phyloP scores from a whole-genome alignment of 2,797 vertebrate species.

The Nannoperca australis region DNA sequence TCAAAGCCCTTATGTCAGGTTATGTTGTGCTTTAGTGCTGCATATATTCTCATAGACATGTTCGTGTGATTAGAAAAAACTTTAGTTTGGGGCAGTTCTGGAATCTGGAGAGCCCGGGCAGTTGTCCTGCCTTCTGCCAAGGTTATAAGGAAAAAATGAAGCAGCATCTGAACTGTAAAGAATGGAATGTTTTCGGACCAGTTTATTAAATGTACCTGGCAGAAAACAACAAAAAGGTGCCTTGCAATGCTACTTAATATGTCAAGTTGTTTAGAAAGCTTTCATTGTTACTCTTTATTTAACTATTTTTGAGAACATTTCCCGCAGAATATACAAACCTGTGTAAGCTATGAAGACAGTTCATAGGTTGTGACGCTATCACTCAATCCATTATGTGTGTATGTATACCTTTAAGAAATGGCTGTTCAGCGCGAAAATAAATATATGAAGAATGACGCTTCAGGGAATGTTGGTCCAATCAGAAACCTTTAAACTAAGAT shows the following conservation, averaged over 20 bases:
- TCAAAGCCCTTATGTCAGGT: not conserved
- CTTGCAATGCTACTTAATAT: not conserved
- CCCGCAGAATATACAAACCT: not conserved
- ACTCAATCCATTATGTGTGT: not conserved
- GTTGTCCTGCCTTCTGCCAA: not conserved
- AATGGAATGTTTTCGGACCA: not conserved
- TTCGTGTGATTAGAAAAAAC: not conserved
- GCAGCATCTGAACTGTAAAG: no score
- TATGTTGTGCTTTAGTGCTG: not conserved
- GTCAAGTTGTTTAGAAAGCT: not conserved
- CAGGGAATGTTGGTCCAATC: constrained; percentile 46
- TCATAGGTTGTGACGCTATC: not conserved
- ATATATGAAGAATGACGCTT: not conserved
- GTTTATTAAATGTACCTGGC: not conserved
- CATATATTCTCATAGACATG: not conserved
- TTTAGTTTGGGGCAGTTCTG: not conserved
- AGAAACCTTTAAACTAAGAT: not conserved
- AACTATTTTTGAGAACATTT: not conserved
- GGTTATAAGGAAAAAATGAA: not conserved
- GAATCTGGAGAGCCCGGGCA: no score
- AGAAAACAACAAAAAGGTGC: not conserved
- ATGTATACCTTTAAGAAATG: constrained; percentile 10
- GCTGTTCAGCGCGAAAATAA: constrained; percentile 51
- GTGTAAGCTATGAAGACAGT: not conserved
- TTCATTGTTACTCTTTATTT: not conserved